phyloP scores from a whole-genome alignment of 2,113 vertebrate genomes.

The Megaptera novaeangliae region DNA sequence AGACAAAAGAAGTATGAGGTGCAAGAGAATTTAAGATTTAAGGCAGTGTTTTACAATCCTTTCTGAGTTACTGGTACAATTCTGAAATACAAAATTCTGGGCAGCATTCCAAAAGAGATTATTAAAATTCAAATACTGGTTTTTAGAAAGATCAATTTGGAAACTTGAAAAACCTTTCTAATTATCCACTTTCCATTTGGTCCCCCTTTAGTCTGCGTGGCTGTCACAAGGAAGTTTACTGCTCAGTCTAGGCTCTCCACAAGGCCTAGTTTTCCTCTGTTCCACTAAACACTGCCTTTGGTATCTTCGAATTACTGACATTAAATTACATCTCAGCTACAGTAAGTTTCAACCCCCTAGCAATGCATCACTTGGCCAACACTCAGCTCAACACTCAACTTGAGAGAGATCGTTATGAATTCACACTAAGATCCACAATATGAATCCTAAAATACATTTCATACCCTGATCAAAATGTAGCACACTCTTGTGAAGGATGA shows the following conservation, averaged over 20 bases:
- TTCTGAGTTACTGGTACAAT: neutral
- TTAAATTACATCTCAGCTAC: neutral
- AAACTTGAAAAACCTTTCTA: constrained; percentile 28
- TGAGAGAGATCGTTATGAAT: neutral
- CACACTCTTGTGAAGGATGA: neutral
- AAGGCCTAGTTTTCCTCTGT: neutral
- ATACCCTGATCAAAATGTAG: neutral
- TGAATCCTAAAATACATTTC: neutral
- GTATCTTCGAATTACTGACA: neutral
- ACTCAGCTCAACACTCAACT: neutral
- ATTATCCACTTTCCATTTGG: neutral
- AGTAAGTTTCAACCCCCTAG: neutral
- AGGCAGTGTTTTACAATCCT: neutral
- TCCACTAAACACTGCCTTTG: neutral
- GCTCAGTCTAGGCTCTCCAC: neutral
- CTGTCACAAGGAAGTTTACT: neutral
- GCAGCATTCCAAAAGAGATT: neutral
- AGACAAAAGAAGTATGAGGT: neutral
- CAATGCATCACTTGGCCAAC: neutral
- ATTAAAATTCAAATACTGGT: neutral
- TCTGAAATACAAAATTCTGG: constrained; percentile 7
- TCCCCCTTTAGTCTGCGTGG: neutral
- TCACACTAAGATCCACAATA: neutral
- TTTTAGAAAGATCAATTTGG: neutral
- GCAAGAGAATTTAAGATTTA: neutral